phyloP scores from a whole-genome alignment of 2,888 invertebrate genomes.

The Sesia apiformis region DNA sequence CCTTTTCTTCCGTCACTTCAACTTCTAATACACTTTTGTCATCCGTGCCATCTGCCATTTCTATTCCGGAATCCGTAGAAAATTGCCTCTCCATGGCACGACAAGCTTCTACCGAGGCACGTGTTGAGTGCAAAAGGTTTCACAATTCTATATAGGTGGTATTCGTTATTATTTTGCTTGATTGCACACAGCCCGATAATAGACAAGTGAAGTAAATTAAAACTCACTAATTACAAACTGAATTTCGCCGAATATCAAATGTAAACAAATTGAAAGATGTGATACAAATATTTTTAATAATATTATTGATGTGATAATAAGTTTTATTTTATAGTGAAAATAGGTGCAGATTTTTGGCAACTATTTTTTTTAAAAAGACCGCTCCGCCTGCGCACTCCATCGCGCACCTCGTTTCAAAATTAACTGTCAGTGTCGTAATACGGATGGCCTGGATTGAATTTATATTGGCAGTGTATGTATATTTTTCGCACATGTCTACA shows the following conservation, averaged over 20 bases:
- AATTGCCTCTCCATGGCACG: not conserved
- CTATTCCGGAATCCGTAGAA: not conserved
- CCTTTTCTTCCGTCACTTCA: constrained; percentile 1
- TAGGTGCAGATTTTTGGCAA: too few relatives aligned
- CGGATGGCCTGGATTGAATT: not conserved
- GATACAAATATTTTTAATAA: too few relatives aligned
- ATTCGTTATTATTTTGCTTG: not conserved
- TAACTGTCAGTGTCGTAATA: not conserved
- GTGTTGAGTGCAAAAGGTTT: not conserved
- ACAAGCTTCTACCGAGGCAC: not conserved
- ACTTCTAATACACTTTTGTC: not conserved
- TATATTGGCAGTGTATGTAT: not conserved
- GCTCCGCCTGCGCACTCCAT: not conserved
- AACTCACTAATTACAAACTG: not conserved
- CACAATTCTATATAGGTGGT: not conserved
- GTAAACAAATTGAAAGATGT: too few relatives aligned
- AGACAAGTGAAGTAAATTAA: not conserved
- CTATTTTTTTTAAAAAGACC: too few relatives aligned
- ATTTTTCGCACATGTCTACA: not conserved
- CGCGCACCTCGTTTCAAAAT: not conserved
- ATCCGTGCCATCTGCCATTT: not conserved
- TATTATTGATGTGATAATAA: too few relatives aligned
- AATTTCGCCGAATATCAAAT: not conserved
- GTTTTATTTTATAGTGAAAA: too few relatives aligned
- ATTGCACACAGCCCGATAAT: not conserved